Conservation (phyloP, 2,113 vertebrate species). For the Kryptolebias marmoratus region DNA sequence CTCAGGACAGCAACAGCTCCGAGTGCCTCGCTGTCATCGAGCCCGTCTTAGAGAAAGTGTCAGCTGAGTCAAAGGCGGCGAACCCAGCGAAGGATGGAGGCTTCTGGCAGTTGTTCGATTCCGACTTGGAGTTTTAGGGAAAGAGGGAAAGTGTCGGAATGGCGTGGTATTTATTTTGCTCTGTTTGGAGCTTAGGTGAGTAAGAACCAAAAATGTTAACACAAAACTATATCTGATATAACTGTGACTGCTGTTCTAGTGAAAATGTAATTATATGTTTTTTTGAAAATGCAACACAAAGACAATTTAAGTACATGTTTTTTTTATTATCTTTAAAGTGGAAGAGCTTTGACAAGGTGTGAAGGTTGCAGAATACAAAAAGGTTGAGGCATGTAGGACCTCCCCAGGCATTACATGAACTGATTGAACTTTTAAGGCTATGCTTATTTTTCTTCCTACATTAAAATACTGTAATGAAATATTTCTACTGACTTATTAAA, state of each 20-base stretch:
- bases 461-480: not conserved
- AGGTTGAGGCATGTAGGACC: not conserved
- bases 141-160: not conserved
- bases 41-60: conserved; percentile 38
- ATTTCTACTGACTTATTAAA: not conserved
- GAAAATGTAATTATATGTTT: conserved; percentile 8
- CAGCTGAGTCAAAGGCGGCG: conserved; percentile 18
- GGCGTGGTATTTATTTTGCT: not conserved
- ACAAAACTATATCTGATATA: conserved; percentile 9
- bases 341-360: not conserved
- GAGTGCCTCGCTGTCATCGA: conserved; percentile 30
- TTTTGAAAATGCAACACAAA: not conserved
- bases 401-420: not conserved
- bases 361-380: not conserved
- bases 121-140: conserved; percentile 44
- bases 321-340: not conserved
- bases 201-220: conserved; percentile 2
- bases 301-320: not conserved
- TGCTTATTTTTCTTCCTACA: not conserved
- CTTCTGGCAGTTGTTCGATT: conserved; percentile 78
- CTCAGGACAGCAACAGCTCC: conserved; percentile 69
- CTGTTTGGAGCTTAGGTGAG: not conserved
- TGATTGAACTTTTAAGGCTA: not conserved
- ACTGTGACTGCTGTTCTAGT: conserved; percentile 8
- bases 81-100: conserved; percentile 25